Evolutionary conservation across 2,113 vertebrate genomes (phyloP), one percentile per base, ranked within the genome.

Genomic region (Butorides virescens): DNA sequence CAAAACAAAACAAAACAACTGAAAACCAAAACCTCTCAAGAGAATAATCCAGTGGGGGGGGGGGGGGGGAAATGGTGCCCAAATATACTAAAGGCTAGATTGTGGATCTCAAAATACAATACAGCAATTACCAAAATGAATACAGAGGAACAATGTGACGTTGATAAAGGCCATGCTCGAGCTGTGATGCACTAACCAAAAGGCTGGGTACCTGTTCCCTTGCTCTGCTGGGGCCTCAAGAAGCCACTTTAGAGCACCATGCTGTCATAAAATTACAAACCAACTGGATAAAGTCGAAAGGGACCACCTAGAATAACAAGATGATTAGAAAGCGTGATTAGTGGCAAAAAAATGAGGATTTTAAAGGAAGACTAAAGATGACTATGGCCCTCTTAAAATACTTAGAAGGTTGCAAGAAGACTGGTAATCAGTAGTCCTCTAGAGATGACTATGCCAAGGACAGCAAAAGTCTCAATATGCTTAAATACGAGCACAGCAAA

Each of bases 321-420:
- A 49, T 16, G 2, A 66, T 46, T 44, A 58, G 14, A 46, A 67
- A 81, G 12, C 23, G 10, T 4, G 3, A 91, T 39, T 37, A 26
- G 8, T 42, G 14, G 36, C 12, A 34, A 34, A 63, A 63, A 32
- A 20, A 12, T 13, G 4, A 21, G 5, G 16, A 52, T 44, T 42
- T 77, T 42, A 61, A 32, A 91, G 76, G 8, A 44, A 22, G 19
- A 55, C 7, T 39, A 55, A 55, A 53, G 17, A 27, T 61, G 14
- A 50, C 14, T n/a, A 20, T 0, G 0, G 3, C 5, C n/a, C n/a
- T 82, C 32, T 78, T 75, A 39, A 36, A 86, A 44, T 23, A 72
- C 11, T 75, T 58, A 25, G 10, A 47, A 61, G 18, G 37, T 52
- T 9, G 37, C 11, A 42, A 34, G 49, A 26, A 76, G 22, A 25